Percentiles rank a stretch among this genome's conserved stretches.
phyloP scores from a whole-genome alignment of 1,140 invertebrate species.

The Drosophila ercepeae region DNA sequence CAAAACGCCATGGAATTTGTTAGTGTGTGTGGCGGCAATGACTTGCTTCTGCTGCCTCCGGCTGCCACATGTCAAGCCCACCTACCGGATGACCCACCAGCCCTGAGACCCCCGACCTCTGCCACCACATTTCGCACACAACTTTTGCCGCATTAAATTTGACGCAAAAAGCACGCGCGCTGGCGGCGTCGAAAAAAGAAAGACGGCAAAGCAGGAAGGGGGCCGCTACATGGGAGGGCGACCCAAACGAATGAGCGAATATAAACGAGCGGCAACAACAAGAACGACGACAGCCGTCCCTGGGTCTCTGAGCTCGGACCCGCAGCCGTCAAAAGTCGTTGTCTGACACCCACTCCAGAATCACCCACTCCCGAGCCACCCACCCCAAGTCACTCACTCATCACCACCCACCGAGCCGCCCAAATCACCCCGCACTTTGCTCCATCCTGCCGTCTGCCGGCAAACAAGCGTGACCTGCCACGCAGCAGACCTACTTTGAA shows the following conservation, averaged over 20 bases:
- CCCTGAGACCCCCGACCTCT: slow-evolving; percentile 2
- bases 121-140: slow-evolving; percentile 52
- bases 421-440: background rate
- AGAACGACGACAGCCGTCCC: slow-evolving; percentile 6
- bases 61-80: slow-evolving; percentile 51
- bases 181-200: slow-evolving; percentile 29
- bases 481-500: slow-evolving; percentile 53
- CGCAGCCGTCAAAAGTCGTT: slow-evolving; percentile 58
- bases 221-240: background rate
- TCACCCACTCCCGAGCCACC: slow-evolving; percentile 10
- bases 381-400: slow-evolving; percentile 10
- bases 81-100: slow-evolving; percentile 36
- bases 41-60: slow-evolving; percentile 50
- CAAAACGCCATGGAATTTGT: slow-evolving; percentile 32
- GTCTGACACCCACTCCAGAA: slow-evolving; percentile 36
- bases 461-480: slow-evolving; percentile 73
- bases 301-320: slow-evolving; percentile 37
- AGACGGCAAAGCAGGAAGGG: background rate
- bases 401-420: slow-evolving; percentile 12
- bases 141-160: slow-evolving; percentile 73
- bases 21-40: slow-evolving; percentile 44
- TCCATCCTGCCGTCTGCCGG: slow-evolving; percentile 8
- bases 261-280: slow-evolving; percentile 37
- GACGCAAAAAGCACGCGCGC: slow-evolving; percentile 59
- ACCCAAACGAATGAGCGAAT: slow-evolving; percentile 38